phyloP scores from a whole-genome alignment of 2,888 invertebrate species.

The Unio pictorum region DNA sequence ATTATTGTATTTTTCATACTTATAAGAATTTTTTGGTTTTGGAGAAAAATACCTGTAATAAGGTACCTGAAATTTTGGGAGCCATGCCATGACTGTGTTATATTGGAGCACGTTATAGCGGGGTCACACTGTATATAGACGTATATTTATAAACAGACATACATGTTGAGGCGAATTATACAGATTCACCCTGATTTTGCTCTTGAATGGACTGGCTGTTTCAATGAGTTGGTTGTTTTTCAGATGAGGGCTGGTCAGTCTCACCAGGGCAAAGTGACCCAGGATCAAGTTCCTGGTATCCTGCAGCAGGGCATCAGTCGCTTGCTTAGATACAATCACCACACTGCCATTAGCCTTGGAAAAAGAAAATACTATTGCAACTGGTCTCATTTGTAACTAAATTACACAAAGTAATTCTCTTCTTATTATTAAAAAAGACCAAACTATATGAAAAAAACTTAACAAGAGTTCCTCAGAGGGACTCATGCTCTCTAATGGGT shows the following conservation, averaged over 20 bases:
- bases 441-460: not conserved
- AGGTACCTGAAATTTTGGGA: too few relatives aligned
- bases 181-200: slow-evolving; percentile 76
- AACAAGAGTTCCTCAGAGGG: too few relatives aligned
- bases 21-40: too few relatives aligned
- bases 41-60: too few relatives aligned
- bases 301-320: slow-evolving; percentile 40
- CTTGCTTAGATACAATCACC: slow-evolving; percentile 46
- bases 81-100: too few relatives aligned
- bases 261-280: slow-evolving; percentile 77
- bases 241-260: slow-evolving; percentile 76
- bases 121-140: too few relatives aligned
- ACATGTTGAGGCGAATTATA: slow-evolving; percentile 72
- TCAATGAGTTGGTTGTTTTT: slow-evolving; percentile 72
- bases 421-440: not conserved
- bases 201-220: slow-evolving; percentile 70
- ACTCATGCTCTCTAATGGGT: too few relatives aligned
- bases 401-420: not conserved
- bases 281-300: slow-evolving; percentile 74
- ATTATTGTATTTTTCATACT: too few relatives aligned
- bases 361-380: slow-evolving; percentile 3
- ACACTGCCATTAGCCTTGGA: slow-evolving; percentile 39
- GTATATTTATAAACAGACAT: too few relatives aligned
- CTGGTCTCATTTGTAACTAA: not conserved
- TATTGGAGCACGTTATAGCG: too few relatives aligned